phyloP scores from a whole-genome alignment of 2,113 vertebrate genomes.

The Prolemur simus region DNA sequence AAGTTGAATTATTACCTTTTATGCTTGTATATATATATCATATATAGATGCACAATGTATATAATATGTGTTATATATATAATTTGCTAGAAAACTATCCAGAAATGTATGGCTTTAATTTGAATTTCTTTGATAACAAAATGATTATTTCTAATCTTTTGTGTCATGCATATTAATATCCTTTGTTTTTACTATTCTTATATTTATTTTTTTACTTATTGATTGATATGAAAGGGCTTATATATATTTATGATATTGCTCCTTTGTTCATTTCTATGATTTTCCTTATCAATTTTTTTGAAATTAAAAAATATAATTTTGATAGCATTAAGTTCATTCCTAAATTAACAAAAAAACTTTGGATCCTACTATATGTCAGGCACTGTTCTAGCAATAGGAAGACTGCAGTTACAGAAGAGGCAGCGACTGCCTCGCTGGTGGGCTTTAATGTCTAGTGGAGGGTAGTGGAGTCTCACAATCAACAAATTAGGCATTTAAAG shows the following conservation, averaged over 20 bases:
- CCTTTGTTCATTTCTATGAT: neutral
- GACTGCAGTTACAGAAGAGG: neutral
- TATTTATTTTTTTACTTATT: neutral
- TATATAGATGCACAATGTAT: neutral
- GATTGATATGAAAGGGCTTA: neutral
- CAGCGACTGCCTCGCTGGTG: neutral
- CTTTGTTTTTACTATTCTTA: conserved; percentile 5
- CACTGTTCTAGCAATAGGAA: neutral
- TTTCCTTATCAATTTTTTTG: conserved; percentile 30
- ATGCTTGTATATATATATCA: neutral
- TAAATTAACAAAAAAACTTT: neutral
- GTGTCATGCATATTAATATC: neutral
- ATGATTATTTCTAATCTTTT: conserved; percentile 1
- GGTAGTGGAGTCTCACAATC: neutral
- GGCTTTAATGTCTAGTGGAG: neutral
- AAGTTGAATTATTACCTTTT: neutral
- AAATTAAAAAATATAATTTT: neutral
- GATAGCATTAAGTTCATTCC: neutral
- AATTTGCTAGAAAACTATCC: neutral
- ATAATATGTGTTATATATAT: neutral
- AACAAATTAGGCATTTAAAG: neutral
- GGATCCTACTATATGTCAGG: neutral
- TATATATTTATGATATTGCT: neutral
- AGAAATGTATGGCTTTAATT: conserved; percentile 5
- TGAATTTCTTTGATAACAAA: neutral